Percentiles rank a stretch among this genome's conserved stretches.
Conservation (phyloP, 2,113 vertebrate species). For the Cettia cetti region DNA sequence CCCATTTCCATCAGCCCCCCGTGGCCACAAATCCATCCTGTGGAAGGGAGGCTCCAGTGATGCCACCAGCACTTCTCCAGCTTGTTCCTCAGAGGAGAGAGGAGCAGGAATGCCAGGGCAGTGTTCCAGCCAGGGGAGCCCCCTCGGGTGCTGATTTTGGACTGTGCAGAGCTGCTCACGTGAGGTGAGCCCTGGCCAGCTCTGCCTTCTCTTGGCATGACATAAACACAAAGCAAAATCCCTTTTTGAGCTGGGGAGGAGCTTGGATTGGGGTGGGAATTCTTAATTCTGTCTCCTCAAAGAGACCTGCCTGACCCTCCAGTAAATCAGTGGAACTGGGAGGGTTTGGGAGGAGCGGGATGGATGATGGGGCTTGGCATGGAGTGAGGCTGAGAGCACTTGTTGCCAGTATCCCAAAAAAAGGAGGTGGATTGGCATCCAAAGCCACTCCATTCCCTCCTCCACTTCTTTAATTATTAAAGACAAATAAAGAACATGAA, state of each 20-base stretch:
- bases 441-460: neutral
- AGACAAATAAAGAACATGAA: neutral
- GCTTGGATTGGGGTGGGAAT: neutral
- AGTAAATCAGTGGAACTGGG: neutral
- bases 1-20: accelerated
- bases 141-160: neutral
- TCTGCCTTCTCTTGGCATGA: neutral
- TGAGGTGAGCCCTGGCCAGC: neutral
- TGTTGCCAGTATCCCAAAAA: neutral
- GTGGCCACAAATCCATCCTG: accelerated
- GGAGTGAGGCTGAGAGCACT: neutral
- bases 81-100: accelerated
- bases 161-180: accelerated
- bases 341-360: neutral
- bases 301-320: neutral
- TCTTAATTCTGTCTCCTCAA: accelerated
- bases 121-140: neutral
- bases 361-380: neutral
- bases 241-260: neutral
- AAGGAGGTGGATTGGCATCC: accelerated
- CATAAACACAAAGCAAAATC: neutral
- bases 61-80: neutral
- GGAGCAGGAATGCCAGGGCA: neutral
- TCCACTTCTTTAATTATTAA: neutral
- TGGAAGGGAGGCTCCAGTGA: neutral